Evolutionary conservation across 2,888 invertebrate species (phyloP).

Genomic region (Azorinus chamasolen): DNA sequence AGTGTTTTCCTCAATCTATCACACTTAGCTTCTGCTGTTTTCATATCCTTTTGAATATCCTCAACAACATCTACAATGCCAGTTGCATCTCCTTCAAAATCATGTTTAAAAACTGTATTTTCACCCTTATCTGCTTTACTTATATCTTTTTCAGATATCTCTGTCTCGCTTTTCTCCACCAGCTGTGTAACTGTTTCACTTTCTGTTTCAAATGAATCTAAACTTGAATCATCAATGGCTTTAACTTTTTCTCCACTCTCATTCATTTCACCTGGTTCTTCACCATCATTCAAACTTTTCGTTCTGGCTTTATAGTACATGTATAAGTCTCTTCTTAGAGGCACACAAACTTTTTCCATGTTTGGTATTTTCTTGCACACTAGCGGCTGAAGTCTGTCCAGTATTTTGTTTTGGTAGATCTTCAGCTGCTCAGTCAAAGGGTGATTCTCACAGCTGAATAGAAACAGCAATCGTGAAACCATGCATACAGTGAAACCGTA

Average conservation of each 20-base stretch:
- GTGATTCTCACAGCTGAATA: slow-evolving; percentile 78
- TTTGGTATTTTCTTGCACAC: slow-evolving; percentile 65
- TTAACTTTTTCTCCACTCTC: not conserved
- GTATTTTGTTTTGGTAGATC: slow-evolving; percentile 75
- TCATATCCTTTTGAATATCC: slow-evolving; percentile 58
- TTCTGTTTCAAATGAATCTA: not conserved
- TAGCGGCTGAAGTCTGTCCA: slow-evolving; percentile 73
- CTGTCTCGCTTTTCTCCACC: slow-evolving; percentile 1
- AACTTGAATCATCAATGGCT: not conserved
- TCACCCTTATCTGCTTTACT: slow-evolving; percentile 2
- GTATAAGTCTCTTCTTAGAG: slow-evolving; percentile 13
- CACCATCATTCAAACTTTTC: slow-evolving; percentile 13
- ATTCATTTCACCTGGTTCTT: not conserved
- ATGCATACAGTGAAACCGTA: no score
- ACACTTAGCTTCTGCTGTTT: slow-evolving; percentile 64
- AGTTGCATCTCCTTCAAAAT: not conserved
- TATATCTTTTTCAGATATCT: no score
- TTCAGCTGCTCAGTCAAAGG: slow-evolving; percentile 79
- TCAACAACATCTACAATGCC: slow-evolving; percentile 1
- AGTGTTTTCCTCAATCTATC: slow-evolving; percentile 63
- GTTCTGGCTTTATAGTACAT: slow-evolving; percentile 14
- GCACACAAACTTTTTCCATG: slow-evolving; percentile 72
- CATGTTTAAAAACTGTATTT: not conserved
- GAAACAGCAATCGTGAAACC: no score
- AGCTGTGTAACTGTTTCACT: slow-evolving; percentile 15